Evolutionary conservation across 2,113 vertebrate genomes (phyloP).

Genomic region (Lota lota): DNA sequence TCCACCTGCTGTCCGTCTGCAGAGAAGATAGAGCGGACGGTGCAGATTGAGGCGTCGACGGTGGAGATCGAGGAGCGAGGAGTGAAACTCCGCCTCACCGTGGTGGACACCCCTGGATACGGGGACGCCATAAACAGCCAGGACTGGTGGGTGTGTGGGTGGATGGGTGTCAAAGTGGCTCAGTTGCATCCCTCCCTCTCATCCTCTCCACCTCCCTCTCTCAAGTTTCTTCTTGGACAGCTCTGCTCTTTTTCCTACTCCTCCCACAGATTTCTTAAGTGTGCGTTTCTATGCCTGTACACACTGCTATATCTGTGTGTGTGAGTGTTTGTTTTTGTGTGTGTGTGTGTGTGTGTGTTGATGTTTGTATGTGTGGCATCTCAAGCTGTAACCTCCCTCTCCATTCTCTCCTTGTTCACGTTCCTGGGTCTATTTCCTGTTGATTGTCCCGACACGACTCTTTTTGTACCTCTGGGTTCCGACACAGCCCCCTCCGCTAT

Average conservation of each 20-base stretch:
- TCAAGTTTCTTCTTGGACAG: constrained; percentile 21
- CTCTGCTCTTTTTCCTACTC: constrained; percentile 20
- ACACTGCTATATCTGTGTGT: background rate
- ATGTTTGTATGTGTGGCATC: background rate
- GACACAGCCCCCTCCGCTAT: background rate
- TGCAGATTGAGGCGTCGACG: constrained; percentile 91
- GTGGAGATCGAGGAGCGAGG: constrained; percentile 93
- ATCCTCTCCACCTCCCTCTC: constrained; percentile 15
- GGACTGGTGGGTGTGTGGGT: constrained; percentile 79
- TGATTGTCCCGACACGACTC: constrained; percentile 26
- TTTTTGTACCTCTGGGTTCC: constrained; percentile 4
- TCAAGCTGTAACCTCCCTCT: constrained; percentile 3
- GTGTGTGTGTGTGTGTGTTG: constrained; percentile 5
- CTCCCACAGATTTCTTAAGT: constrained; percentile 30
- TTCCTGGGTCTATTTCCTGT: constrained; percentile 33
- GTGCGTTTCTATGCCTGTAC: background rate
- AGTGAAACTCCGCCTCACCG: constrained; percentile 89
- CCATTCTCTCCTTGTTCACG: constrained; percentile 1
- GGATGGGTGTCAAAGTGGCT: background rate
- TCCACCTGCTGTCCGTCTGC: constrained; percentile 20
- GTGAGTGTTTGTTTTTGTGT: background rate
- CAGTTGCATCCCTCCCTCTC: constrained; percentile 25
- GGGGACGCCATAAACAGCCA: constrained; percentile 93
- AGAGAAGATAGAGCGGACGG: constrained; percentile 93
- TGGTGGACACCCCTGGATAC: constrained; percentile 91